A percentile compares a stretch with the other conserved stretches of the same genome.
These are phyloP conservation scores for Carollia perspicillata DNA, from an alignment of 2,113 vertebrate genomes.

Conservation along the genomic window DNA sequence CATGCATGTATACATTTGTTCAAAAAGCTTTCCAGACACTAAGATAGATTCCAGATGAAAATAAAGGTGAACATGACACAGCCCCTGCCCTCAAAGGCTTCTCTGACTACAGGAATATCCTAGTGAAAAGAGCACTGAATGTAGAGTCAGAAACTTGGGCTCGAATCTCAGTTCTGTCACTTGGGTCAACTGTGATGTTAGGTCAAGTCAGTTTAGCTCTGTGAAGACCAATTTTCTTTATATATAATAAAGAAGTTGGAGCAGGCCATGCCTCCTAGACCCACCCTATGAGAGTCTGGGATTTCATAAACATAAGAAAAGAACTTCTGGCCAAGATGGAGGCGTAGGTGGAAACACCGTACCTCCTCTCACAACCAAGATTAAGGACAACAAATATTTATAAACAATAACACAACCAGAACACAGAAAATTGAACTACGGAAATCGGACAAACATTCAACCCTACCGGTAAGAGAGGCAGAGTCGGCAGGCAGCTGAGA, in stretches of 20 bases:
- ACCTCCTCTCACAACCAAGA: too few species aligned
- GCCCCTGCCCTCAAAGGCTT: background rate
- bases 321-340: too few species aligned
- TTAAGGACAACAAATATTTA: too few species aligned
- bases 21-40: background rate
- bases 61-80: background rate
- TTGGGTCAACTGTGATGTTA: background rate
- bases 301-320: slow-evolving; percentile 23
- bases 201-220: background rate
- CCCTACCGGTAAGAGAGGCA: too few species aligned
- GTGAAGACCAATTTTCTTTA: background rate
- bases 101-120: background rate
- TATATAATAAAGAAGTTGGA: background rate
- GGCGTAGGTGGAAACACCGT: too few species aligned
- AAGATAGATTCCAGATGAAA: background rate
- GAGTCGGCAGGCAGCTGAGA: too few species aligned
- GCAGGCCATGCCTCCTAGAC: background rate
- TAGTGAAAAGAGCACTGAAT: slow-evolving; percentile 19
- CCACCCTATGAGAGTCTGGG: background rate
- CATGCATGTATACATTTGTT: background rate
- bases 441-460: too few species aligned
- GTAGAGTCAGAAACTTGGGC: background rate
- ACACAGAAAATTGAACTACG: too few species aligned
- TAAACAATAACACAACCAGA: too few species aligned
- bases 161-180: slow-evolving; percentile 1